A percentile compares a stretch with the other conserved stretches of the same genome.
Conservation (phyloP, 2,113 vertebrate species). For the Serilophus lunatus region DNA sequence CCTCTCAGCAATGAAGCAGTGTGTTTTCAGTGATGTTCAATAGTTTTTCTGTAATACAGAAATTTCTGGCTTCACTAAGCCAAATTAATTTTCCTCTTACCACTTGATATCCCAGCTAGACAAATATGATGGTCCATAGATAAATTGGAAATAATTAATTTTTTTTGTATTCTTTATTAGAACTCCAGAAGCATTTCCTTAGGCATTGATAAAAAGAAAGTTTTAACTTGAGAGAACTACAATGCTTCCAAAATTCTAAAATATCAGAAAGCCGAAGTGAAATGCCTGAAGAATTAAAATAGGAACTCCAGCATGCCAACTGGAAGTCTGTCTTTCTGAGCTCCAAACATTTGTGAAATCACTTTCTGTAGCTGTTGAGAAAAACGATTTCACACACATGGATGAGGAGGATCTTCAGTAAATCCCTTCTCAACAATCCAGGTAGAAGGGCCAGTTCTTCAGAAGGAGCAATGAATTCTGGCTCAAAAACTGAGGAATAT, state of each 20-base stretch:
- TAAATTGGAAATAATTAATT: not conserved
- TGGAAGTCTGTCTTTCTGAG: not conserved
- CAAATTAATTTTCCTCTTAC: not conserved
- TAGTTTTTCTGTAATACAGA: not conserved
- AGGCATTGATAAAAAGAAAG: not conserved
- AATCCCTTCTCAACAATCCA: not conserved
- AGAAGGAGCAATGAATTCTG: not conserved
- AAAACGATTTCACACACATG: not conserved
- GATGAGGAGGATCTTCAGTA: not conserved
- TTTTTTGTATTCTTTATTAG: not conserved
- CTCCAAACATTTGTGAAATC: not conserved
- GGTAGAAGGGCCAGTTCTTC: not conserved
- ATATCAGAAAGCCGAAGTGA: not conserved
- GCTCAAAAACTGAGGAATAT: not conserved
- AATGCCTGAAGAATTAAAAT: not conserved
- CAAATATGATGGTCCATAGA: not conserved
- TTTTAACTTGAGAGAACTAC: not conserved
- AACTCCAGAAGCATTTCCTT: not conserved
- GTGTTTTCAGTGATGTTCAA: not conserved
- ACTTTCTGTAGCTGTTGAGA: not conserved
- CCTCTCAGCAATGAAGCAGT: not conserved
- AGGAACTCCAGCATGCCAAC: not conserved
- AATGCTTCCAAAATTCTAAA: not conserved
- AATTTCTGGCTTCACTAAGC: not conserved
- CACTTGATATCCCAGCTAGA: not conserved